Evolutionary conservation across 2,113 vertebrate genomes (phyloP).

Genomic region (Eira barbara): DNA sequence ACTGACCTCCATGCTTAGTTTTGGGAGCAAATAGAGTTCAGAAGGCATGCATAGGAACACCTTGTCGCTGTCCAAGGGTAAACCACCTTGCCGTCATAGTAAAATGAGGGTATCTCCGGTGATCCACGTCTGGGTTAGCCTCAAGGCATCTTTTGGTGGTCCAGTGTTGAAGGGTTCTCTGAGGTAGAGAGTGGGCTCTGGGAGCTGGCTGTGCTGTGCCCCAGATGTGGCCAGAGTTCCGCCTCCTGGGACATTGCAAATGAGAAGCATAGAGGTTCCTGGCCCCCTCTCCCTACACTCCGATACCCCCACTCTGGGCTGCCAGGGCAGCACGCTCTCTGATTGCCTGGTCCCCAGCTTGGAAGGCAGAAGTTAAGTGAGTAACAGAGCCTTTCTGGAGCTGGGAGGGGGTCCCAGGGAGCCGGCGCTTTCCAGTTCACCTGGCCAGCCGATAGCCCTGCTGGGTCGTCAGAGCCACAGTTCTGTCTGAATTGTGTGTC

Average conservation of each 20-base stretch:
- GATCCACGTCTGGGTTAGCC: not conserved
- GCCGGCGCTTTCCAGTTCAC: not conserved
- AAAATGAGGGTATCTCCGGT: not conserved
- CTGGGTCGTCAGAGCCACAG: accelerated
- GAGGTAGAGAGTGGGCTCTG: not conserved
- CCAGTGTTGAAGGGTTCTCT: not conserved
- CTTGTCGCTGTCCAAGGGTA: not conserved
- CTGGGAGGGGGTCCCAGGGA: not conserved
- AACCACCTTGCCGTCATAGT: not conserved
- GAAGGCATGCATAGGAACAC: not conserved
- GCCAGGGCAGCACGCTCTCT: not conserved
- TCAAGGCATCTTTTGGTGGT: not conserved
- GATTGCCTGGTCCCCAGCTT: not conserved
- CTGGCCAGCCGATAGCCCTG: accelerated
- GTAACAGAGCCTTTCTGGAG: not conserved
- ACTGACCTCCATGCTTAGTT: not conserved
- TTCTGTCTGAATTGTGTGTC: too few species aligned
- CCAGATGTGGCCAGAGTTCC: not conserved
- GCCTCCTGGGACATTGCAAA: not conserved
- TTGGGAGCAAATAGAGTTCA: not conserved
- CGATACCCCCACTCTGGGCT: too few species aligned
- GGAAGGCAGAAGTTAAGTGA: not conserved
- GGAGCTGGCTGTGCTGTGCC: not conserved
- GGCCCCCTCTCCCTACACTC: not conserved
- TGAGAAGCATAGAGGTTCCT: not conserved